Conservation (phyloP, 2,888 invertebrate species). For the Phytoseiulus persimilis region DNA sequence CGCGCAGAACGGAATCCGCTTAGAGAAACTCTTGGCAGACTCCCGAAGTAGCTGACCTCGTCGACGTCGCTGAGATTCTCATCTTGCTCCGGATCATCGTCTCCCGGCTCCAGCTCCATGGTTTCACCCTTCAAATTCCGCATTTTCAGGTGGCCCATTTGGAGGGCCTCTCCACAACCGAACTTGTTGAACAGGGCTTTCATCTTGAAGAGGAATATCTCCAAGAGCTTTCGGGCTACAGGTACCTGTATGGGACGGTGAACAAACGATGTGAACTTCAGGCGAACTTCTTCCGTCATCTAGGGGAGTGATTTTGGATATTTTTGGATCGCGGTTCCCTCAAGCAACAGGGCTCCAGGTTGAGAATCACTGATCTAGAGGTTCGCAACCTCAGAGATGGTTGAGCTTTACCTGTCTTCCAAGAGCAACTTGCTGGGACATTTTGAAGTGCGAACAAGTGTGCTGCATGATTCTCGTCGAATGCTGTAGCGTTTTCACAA, state of each 20-base stretch:
- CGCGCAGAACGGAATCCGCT: no score
- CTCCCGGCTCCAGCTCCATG: background rate
- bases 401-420: constrained; percentile 15
- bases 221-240: background rate
- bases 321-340: no score
- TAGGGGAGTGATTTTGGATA: no score
- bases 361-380: no score
- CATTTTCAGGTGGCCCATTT: constrained; percentile 22
- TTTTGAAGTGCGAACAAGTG: constrained; percentile 28
- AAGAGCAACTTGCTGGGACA: background rate
- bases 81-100: background rate
- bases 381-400: background rate
- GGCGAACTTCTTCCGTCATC: no score
- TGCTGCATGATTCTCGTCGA: constrained; percentile 26
- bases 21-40: background rate
- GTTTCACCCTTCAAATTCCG: constrained; percentile 5
- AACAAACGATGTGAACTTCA: background rate
- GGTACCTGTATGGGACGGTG: background rate
- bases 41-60: background rate
- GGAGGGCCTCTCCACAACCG: constrained; percentile 12
- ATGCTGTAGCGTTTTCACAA: constrained; percentile 11
- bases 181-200: constrained; percentile 24
- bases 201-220: constrained; percentile 24
- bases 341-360: no score
- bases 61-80: background rate